A percentile compares a stretch with the other conserved stretches of the same genome.
These are phyloP conservation scores for Podarcis lilfordi DNA, from an alignment of 2,797 vertebrate genomes.

Conservation along the genomic window DNA sequence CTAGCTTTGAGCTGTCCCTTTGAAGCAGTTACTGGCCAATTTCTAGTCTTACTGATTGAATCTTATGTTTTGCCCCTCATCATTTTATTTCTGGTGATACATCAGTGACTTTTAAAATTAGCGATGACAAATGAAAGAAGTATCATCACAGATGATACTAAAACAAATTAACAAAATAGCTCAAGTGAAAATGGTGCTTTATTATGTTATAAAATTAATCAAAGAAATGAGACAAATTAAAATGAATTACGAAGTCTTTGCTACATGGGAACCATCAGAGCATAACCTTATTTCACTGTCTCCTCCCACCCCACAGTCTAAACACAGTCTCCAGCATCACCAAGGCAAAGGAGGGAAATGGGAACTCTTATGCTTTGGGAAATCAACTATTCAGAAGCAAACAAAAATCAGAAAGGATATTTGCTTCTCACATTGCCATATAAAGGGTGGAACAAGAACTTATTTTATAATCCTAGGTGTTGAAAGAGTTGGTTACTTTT, in stretches of 20 bases:
- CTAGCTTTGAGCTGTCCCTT: background rate
- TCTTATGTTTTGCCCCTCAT: background rate
- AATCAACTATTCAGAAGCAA: slow-evolving; percentile 65
- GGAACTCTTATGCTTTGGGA: slow-evolving; percentile 64
- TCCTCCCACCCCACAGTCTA: background rate
- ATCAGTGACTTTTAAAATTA: slow-evolving; percentile 69
- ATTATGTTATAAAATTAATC: slow-evolving; percentile 73
- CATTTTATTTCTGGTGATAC: slow-evolving; percentile 59
- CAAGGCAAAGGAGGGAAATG: slow-evolving; percentile 63
- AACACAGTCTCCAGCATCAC: slow-evolving; percentile 32
- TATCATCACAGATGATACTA: slow-evolving; percentile 68
- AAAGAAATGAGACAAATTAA: slow-evolving; percentile 73
- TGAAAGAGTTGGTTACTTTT: background rate
- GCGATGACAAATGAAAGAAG: slow-evolving; percentile 69
- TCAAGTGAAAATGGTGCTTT: slow-evolving; percentile 64
- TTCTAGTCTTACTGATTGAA: slow-evolving; percentile 27
- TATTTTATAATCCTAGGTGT: too few species aligned
- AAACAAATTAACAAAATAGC: slow-evolving; percentile 72
- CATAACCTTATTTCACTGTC: slow-evolving; percentile 39
- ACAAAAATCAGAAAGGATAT: slow-evolving; percentile 65
- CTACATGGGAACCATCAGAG: slow-evolving; percentile 61
- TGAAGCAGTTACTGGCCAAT: background rate
- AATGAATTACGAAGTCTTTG: slow-evolving; percentile 73
- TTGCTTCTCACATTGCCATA: slow-evolving; percentile 49
- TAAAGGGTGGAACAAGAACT: slow-evolving; percentile 13